Evolutionary conservation across 1,140 invertebrate genomes (phyloP).

Genomic region (Aphaenogaster floridana): DNA sequence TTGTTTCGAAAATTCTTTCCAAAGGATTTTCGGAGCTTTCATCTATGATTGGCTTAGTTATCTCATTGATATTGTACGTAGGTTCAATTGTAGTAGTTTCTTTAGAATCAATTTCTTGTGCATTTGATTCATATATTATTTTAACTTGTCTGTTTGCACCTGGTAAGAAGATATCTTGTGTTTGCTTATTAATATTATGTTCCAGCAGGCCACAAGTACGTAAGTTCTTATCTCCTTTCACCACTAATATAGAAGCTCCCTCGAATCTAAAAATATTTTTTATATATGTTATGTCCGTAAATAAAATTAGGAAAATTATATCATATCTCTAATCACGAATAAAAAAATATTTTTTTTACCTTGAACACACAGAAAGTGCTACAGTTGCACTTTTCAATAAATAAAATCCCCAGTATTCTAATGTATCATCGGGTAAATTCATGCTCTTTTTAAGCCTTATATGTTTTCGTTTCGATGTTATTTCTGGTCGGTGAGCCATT

Average conservation of each 20-base stretch:
- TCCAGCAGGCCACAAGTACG: slow-evolving; percentile 92
- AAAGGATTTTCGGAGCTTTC: slow-evolving; percentile 47
- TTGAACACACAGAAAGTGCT: slow-evolving; percentile 92
- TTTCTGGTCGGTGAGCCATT: slow-evolving; percentile 90
- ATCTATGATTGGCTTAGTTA: slow-evolving; percentile 37
- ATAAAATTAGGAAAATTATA: slow-evolving; percentile 11
- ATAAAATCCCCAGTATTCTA: slow-evolving; percentile 97
- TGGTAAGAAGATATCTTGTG: slow-evolving; percentile 83
- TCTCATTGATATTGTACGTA: slow-evolving; percentile 30
- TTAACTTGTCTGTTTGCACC: slow-evolving; percentile 90
- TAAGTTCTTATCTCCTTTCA: slow-evolving; percentile 92
- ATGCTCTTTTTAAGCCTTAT: slow-evolving; percentile 93
- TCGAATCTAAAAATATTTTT: slow-evolving; percentile 86
- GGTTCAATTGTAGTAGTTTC: slow-evolving; percentile 55
- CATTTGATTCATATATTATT: slow-evolving; percentile 90
- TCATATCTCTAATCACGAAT: background rate
- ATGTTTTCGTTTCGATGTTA: slow-evolving; percentile 91
- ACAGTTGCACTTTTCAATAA: slow-evolving; percentile 92
- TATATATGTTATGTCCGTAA: background rate
- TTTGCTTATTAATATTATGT: slow-evolving; percentile 89
- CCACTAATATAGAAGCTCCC: slow-evolving; percentile 92
- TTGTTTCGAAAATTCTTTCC: slow-evolving; percentile 16
- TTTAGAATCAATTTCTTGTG: slow-evolving; percentile 83
- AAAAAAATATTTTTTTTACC: slow-evolving; percentile 83
- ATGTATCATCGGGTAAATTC: slow-evolving; percentile 93